Evolutionary conservation across 1,140 invertebrate species (phyloP), one percentile per base, ranked within the genome.

Genomic region (Andricus grossulariae): DNA sequence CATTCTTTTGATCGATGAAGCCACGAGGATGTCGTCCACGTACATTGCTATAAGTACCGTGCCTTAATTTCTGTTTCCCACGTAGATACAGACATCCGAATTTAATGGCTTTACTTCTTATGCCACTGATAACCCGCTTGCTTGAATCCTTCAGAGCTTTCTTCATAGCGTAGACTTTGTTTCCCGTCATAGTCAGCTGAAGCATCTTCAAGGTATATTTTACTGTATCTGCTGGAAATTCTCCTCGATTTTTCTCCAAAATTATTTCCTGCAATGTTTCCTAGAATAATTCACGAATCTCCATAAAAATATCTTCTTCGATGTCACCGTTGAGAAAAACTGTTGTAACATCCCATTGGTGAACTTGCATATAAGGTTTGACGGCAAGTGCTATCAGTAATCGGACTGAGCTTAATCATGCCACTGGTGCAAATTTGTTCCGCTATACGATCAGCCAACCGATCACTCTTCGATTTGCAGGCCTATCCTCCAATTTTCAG

Each of bases 341-440:
- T 39, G 52, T 74, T 2, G 45, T 52, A 1, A 78, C 25, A 52
- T 78, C 72, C 12, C 39, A 74, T 39, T 78, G 72, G 2, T 18
- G 21, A 19, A 78, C 71, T 11, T 21, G 0, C 77, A 78, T 74
- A 7, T 45, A 19, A 1, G 54, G 1, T 1, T 52, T 45, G 13
- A 18, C n/a, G 0, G 32, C 66, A 10, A 57, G 21, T 25, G 72
- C 39, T 7, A 39, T 18, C 3, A 18, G 55, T 21, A 71, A 10
- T 49, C 70, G 70, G 32, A 76, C 72, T 13, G 54, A 50, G n/a
- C 25, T 32, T 32, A 32, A 32, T 32, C 25, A 5, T 5, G 25
- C 25, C 25, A 32, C 25, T 32, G 5, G 3, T 32, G 5, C 25
- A 32, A 32, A 32, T 32, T 32, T 32, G 25, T 32, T 32, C 25